Conservation (phyloP, 2,888 invertebrate species). For the Clistopyga incitator region DNA sequence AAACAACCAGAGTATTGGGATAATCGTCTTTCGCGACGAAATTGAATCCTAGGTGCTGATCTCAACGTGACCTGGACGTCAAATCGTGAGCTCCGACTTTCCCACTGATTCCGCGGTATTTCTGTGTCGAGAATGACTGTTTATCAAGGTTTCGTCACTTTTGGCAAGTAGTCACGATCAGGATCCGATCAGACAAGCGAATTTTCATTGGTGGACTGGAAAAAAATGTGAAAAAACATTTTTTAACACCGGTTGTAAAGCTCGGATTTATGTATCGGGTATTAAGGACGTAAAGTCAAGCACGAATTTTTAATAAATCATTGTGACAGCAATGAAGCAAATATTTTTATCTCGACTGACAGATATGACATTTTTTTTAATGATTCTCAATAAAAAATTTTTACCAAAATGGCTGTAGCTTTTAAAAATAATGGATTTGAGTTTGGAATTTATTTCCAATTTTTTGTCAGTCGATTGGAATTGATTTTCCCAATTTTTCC, state of each 20-base stretch:
- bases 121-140: not conserved
- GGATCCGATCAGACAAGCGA: not conserved
- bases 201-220: not conserved
- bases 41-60: slow-evolving; percentile 5
- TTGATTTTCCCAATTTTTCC: too few relatives aligned
- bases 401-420: too few relatives aligned
- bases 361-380: too few relatives aligned
- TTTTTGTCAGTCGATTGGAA: too few relatives aligned
- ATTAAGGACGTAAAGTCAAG: too few relatives aligned
- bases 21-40: not conserved
- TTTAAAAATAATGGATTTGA: too few relatives aligned
- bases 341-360: not conserved
- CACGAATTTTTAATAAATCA: too few relatives aligned
- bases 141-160: not conserved
- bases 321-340: not conserved
- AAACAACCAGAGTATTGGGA: not conserved
- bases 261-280: too few relatives aligned
- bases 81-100: not conserved
- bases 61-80: not conserved
- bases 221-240: too few relatives aligned
- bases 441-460: too few relatives aligned
- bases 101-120: not conserved
- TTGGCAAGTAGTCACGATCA: not conserved
- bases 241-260: too few relatives aligned
- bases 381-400: too few relatives aligned